Evolutionary conservation across 2,797 vertebrate genomes (phyloP).

Genomic region (Vipera latastei): DNA sequence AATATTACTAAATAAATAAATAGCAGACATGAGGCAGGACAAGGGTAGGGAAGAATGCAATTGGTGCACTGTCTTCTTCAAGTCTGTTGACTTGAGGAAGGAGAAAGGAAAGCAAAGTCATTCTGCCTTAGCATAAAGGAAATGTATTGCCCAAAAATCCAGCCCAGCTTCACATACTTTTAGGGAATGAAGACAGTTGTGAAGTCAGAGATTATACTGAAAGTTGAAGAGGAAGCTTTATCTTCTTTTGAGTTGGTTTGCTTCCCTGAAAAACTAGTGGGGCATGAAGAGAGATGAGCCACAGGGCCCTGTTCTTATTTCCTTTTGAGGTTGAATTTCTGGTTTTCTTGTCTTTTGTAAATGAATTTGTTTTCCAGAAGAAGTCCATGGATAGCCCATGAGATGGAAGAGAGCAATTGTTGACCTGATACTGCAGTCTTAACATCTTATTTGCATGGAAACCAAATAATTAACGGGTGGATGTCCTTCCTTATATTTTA

Average conservation of each 20-base stretch:
- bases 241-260: background rate
- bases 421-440: background rate
- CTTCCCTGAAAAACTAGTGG: background rate
- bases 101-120: no score
- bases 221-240: background rate
- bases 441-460: background rate
- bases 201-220: background rate
- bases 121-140: background rate
- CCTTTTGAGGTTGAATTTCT: background rate
- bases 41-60: background rate
- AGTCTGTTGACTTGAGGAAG: background rate
- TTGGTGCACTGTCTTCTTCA: background rate
- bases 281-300: background rate
- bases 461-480: background rate
- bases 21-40: background rate
- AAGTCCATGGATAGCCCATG: background rate
- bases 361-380: background rate
- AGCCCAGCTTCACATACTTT: background rate
- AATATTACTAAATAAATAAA: background rate
- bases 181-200: background rate
- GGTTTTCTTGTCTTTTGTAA: background rate
- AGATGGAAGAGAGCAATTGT: background rate
- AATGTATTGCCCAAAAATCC: background rate
- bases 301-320: background rate
- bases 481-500: slow-evolving; percentile 54